Percentiles rank a stretch among this genome's conserved stretches.
Conservation (phyloP, 2,888 invertebrate species). For the Caenorhabditis doughertyi region DNA sequence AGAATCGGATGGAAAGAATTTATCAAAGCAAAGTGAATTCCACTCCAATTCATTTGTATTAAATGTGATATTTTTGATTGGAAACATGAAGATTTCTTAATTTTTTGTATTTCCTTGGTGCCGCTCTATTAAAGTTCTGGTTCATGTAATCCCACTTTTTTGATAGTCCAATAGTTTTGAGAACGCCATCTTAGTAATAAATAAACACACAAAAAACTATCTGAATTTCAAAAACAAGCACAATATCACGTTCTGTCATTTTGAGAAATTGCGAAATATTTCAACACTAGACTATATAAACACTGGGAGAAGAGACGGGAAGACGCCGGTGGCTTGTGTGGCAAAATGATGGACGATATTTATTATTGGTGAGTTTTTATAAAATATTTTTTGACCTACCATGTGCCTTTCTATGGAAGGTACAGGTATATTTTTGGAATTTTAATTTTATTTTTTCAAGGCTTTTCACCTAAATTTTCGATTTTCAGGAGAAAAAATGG, state of each 20-base stretch:
- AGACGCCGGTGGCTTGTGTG: not conserved
- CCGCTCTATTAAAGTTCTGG: too few species aligned
- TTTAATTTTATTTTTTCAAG: too few species aligned
- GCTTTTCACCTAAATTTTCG: not conserved
- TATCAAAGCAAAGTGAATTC: not conserved
- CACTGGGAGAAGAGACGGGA: too few species aligned
- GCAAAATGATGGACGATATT: not conserved
- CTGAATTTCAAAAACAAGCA: not conserved
- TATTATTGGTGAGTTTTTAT: conserved; percentile 15
- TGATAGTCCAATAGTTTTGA: too few species aligned
- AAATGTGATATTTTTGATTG: not conserved
- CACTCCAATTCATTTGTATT: not conserved
- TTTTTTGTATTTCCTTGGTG: too few species aligned
- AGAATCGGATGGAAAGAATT: not conserved
- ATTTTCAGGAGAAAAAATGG: not conserved
- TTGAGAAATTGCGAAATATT: conserved; percentile 3
- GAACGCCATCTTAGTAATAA: too few species aligned
- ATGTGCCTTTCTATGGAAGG: too few species aligned
- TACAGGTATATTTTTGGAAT: too few species aligned
- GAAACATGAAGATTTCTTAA: not conserved
- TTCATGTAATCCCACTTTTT: too few species aligned
- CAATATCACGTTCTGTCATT: not conserved
- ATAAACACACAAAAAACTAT: not conserved
- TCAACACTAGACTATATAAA: not conserved
- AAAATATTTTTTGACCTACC: too few species aligned